Conservation (phyloP, 2,797 vertebrate species). For the Acridotheres tristis region DNA sequence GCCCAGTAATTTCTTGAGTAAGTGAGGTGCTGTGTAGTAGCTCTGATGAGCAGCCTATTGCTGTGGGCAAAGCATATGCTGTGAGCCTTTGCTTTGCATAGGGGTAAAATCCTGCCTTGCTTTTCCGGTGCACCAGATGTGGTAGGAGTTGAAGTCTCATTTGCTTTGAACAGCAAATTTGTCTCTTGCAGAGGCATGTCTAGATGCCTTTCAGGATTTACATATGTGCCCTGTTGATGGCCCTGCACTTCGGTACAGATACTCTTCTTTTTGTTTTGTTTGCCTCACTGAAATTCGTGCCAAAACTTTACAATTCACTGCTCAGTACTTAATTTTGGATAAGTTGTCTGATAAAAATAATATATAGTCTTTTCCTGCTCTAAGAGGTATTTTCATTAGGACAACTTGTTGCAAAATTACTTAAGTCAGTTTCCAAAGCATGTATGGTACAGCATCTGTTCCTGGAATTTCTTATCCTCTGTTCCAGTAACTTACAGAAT, state of each 20-base stretch:
- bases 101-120: neutral
- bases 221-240: neutral
- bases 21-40: neutral
- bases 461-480: conserved; percentile 12
- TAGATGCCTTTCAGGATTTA: neutral
- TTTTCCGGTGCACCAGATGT: neutral
- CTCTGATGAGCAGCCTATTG: neutral
- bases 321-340: neutral
- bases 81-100: neutral
- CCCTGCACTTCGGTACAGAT: neutral
- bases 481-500: neutral
- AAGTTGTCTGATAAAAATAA: neutral
- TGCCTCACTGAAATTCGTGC: neutral
- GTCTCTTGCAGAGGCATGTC: neutral
- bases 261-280: neutral
- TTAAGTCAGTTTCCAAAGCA: neutral
- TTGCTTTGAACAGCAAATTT: neutral
- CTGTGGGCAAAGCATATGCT: neutral
- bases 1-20: neutral
- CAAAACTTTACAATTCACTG: neutral
- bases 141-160: neutral
- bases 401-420: neutral
- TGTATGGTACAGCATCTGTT: neutral
- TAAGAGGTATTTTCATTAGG: neutral
- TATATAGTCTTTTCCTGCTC: neutral